Evolutionary conservation across 2,888 invertebrate species (phyloP).

Genomic region (Coenonympha glycerion): DNA sequence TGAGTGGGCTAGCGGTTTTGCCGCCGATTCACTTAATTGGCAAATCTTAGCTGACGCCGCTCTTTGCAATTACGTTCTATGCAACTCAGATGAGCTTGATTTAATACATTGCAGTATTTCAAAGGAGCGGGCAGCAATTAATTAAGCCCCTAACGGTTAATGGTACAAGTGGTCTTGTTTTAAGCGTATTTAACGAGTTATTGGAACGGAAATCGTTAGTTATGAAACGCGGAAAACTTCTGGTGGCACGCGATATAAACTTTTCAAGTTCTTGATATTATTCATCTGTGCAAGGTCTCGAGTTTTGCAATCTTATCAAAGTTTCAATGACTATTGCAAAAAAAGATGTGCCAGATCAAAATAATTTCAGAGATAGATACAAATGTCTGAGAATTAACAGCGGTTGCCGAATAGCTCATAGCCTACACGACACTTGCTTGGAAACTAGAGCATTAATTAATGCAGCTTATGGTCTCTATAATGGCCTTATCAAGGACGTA

Average conservation of each 20-base stretch:
- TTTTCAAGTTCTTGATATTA: neutral
- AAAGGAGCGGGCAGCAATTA: conserved; percentile 22
- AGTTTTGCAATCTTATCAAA: too few relatives aligned
- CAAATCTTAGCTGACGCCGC: conserved; percentile 71
- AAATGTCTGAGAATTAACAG: neutral
- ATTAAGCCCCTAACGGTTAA: conserved; percentile 21
- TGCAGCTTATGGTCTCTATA: neutral
- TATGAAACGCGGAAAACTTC: conserved; percentile 8
- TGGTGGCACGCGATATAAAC: conserved; percentile 3
- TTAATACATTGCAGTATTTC: conserved; percentile 39
- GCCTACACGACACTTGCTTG: too few relatives aligned
- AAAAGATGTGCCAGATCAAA: too few relatives aligned
- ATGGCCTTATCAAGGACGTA: neutral
- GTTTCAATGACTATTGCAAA: too few relatives aligned
- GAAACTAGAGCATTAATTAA: neutral
- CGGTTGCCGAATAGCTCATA: neutral
- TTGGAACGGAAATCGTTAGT: conserved; percentile 16
- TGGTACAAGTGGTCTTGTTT: conserved; percentile 13
- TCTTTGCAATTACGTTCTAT: conserved; percentile 65
- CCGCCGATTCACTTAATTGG: conserved; percentile 68
- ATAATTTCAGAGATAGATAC: too few relatives aligned
- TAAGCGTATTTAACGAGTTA: conserved; percentile 7
- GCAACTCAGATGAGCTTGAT: conserved; percentile 49
- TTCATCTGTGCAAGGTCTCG: too few relatives aligned
- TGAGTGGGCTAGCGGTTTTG: conserved; percentile 62